Evolutionary conservation across 2,113 vertebrate genomes (phyloP), one percentile per base, ranked within the genome.

Genomic region (Malaclemys terrapin): DNA sequence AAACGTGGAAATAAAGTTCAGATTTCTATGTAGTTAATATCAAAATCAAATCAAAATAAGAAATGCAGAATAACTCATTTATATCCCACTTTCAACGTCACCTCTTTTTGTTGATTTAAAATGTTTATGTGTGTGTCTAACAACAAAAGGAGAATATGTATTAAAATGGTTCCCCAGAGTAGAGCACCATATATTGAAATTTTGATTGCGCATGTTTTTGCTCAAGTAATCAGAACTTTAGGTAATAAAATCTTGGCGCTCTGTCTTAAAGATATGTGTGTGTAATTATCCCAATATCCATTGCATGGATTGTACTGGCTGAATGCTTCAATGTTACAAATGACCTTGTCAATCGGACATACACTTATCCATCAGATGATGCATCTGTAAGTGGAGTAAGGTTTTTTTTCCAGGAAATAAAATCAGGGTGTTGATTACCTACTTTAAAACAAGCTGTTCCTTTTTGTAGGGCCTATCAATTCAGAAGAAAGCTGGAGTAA

Each of bases 171-270:
- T 94, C 80, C 88, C 22, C 57, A 59, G 57, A 59, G 59, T 3
- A 65, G 14, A 56, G 2, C 6, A 22, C 7, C 35, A 75, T 20
- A 50, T 80, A 79, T 0, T 50, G 3, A 83, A 79, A 14, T 78
- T 62, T 31, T 42, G 45, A 24, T 5, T 4, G 1, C 25, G 17
- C 7, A 31, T 10, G 13, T 2, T 54, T 95, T 93, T 94, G 24
- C 78, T 81, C 86, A 94, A 82, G 75, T 72, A 91, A 52, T 52
- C 22, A 94, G 79, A 92, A 89, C 78, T 45, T 35, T 31, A 54
- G 22, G 29, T 54, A 24, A 85, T 62, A 90, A 85, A 72, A 87
- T 24, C 47, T 16, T 88, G n/a, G 16, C 20, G 16, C 47, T 38
- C 89, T 47, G 3, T 42, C 57, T 88, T 82, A 83, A 85, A 90